Percentiles rank a stretch among this genome's conserved stretches.
phyloP scores from a whole-genome alignment of 2,113 vertebrate species.

The Pogona vitticeps region DNA sequence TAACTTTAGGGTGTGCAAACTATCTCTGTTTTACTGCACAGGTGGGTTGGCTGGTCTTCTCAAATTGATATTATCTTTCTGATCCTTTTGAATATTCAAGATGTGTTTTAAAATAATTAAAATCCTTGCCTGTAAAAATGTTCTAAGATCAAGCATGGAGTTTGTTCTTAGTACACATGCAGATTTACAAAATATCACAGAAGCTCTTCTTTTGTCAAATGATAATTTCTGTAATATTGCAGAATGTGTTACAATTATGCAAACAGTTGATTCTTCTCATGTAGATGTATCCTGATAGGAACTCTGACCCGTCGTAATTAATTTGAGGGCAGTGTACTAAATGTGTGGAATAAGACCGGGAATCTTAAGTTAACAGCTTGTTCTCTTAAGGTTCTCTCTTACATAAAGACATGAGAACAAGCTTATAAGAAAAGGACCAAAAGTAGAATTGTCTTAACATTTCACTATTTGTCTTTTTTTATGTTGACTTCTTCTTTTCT shows the following conservation, averaged over 20 bases:
- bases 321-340: neutral
- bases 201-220: neutral
- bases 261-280: neutral
- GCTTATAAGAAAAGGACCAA: neutral
- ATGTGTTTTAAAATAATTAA: neutral
- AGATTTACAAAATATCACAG: neutral
- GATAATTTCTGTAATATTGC: neutral
- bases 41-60: neutral
- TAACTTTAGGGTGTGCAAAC: neutral
- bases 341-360: neutral
- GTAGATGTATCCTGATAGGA: neutral
- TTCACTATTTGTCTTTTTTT: too few species aligned
- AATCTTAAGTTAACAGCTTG: neutral
- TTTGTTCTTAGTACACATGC: neutral
- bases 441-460: neutral
- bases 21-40: neutral
- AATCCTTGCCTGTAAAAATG: neutral
- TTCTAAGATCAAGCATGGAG: neutral
- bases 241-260: neutral
- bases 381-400: neutral
- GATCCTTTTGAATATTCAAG: too few species aligned
- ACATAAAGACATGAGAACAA: neutral
- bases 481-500: neutral
- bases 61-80: neutral
- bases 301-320: neutral